Evolutionary conservation across 92 coral and sea anemone species (phyloP).

Genomic region (Desmophyllum pertusum): DNA sequence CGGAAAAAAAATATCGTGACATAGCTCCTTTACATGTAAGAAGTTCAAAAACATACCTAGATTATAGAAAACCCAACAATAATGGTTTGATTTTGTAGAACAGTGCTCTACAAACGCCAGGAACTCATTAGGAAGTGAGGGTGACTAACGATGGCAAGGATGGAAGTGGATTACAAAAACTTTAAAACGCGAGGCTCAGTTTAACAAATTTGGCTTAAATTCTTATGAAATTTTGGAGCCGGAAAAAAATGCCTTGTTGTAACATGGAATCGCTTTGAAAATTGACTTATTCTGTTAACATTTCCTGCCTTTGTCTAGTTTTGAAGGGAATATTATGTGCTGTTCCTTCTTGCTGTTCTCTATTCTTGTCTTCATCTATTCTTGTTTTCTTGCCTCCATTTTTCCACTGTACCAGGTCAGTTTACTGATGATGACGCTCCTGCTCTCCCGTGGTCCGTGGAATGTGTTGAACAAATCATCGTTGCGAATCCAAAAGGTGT

Average conservation of each 20-base stretch:
- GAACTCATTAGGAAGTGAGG: not conserved
- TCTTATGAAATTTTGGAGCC: not conserved
- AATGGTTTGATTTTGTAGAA: not conserved
- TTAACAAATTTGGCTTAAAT: not conserved
- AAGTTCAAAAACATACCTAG: not conserved
- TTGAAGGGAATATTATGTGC: too few species aligned
- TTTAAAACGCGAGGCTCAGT: not conserved
- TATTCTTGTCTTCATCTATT: slow-evolving; percentile 4
- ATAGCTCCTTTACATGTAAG: too few species aligned
- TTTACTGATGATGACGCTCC: slow-evolving; percentile 77
- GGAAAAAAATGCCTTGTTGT: too few species aligned
- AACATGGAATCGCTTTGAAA: not conserved
- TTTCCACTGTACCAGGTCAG: slow-evolving; percentile 47
- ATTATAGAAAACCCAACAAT: not conserved
- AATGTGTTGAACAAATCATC: slow-evolving; percentile 59
- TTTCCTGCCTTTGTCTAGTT: not conserved
- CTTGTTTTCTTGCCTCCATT: slow-evolving; percentile 10
- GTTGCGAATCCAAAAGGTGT: slow-evolving; percentile 19
- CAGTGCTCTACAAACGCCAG: not conserved
- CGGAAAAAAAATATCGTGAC: too few species aligned
- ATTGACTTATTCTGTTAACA: too few species aligned
- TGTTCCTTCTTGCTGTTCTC: not conserved
- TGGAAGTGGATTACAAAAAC: not conserved
- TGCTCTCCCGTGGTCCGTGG: slow-evolving; percentile 83
- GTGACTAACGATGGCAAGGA: not conserved